phyloP scores from a whole-genome alignment of 2,113 vertebrate genomes.

The Arvicanthis niloticus region DNA sequence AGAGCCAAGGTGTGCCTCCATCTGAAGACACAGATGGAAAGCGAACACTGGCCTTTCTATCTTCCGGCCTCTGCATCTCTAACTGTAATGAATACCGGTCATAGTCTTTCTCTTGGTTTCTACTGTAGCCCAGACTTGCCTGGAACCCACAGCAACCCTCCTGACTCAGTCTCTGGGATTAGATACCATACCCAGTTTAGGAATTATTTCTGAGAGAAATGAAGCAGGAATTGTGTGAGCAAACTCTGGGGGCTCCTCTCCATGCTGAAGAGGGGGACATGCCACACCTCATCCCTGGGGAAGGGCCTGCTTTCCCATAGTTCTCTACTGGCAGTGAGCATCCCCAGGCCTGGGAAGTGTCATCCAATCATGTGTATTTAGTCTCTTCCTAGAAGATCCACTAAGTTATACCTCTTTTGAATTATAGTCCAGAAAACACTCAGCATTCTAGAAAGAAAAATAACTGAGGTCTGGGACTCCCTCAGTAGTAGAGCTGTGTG shows the following conservation, averaged over 20 bases:
- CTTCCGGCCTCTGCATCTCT: neutral
- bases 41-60: neutral
- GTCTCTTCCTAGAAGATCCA: neutral
- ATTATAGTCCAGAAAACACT: neutral
- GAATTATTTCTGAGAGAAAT: neutral
- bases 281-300: neutral
- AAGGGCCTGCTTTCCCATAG: neutral
- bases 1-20: no score
- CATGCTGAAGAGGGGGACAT: neutral
- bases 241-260: no score
- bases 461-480: neutral
- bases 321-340: neutral
- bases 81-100: no score
- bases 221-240: neutral
- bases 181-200: no score
- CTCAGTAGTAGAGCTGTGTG: no score
- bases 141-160: neutral
- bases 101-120: neutral
- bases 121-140: neutral
- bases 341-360: neutral
- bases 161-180: neutral
- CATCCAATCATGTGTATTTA: accelerated
- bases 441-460: neutral
- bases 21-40: neutral
- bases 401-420: neutral